Evolutionary conservation across 2,113 vertebrate genomes (phyloP), one percentile per base, ranked within the genome.

Genomic region (Ellobius talpinus): DNA sequence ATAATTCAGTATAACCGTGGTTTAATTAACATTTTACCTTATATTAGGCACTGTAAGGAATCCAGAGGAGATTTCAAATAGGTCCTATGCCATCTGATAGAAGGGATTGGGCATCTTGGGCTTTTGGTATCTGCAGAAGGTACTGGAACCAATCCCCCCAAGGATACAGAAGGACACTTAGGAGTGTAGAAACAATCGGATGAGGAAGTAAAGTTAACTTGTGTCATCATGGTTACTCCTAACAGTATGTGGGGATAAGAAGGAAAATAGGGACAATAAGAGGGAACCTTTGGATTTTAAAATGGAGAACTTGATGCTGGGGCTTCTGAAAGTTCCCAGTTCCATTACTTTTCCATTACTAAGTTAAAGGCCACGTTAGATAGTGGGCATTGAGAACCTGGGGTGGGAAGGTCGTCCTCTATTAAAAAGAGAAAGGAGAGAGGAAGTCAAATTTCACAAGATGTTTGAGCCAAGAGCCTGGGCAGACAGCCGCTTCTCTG

Each of bases 391-490:
- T 0, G 10, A 73, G 52, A 76, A 11, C 45, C n/a, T 16, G 42
- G 66, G 52, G 17, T 61, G 26, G 50, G 68, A 87, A 95, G 52
- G 45, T 50, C 58, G 68, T 82, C 82, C 77, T 92, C 52, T 76
- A 19, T 91, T 72, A 55, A 78, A 85, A 85, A 88, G 78, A 95
- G 96, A 95, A 87, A 0, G 5, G 77, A 84, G 87, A 78, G 82
- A 82, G 88, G 89, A 91, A 95, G 96, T 91, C 91, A 78, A 45
- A 47, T 92, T 90, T 95, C 84, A 77, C 33, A 58, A 86, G 31
- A 33, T 5, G 0, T 1, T 0, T 58, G 36, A n/a, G 96, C 97
- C 96, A 82, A 84, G 47, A 91, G 95, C 77, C 82, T 21, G 17
- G 63, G 87, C 88, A 95, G 93, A 93, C 95, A 33, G 95, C 1